These are phyloP conservation scores for Mastomys natalensis DNA, from an alignment of 2,113 vertebrate genomes.

Conservation along the genomic window DNA sequence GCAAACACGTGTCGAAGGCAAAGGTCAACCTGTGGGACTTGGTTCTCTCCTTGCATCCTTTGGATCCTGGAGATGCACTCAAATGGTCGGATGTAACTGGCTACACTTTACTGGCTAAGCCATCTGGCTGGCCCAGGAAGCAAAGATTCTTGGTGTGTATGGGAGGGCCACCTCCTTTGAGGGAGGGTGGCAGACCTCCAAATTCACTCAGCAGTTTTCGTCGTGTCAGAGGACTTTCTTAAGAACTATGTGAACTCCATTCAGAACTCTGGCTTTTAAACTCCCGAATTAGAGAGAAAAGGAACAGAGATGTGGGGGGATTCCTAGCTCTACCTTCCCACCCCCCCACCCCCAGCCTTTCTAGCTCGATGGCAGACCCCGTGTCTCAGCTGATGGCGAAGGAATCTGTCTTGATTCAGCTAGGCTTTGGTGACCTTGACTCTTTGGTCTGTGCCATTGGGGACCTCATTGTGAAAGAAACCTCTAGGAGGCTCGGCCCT, in stretches of 20 bases:
- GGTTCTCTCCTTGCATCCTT: neutral
- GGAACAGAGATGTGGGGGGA: neutral
- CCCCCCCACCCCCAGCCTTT: neutral
- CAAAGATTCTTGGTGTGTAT: neutral
- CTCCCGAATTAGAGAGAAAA: neutral
- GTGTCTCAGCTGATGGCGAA: neutral
- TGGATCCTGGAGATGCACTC: neutral
- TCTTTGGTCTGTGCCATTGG: neutral
- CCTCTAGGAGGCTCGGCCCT: neutral
- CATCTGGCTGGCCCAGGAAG: neutral
- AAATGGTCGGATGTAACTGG: neutral
- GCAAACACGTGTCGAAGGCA: neutral
- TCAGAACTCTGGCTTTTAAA: constrained; percentile 15
- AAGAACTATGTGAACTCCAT: neutral
- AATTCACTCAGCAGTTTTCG: neutral
- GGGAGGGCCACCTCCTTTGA: neutral
- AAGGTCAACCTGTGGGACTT: neutral
- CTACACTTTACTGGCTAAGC: neutral
- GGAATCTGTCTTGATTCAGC: neutral
- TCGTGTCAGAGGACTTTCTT: neutral
- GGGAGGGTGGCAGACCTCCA: neutral
- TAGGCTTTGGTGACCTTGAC: neutral
- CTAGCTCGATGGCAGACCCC: neutral
- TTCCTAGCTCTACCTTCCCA: neutral
- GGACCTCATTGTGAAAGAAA: neutral